Conservation (phyloP, 1,140 invertebrate genomes). For the Chymomyza costata region DNA sequence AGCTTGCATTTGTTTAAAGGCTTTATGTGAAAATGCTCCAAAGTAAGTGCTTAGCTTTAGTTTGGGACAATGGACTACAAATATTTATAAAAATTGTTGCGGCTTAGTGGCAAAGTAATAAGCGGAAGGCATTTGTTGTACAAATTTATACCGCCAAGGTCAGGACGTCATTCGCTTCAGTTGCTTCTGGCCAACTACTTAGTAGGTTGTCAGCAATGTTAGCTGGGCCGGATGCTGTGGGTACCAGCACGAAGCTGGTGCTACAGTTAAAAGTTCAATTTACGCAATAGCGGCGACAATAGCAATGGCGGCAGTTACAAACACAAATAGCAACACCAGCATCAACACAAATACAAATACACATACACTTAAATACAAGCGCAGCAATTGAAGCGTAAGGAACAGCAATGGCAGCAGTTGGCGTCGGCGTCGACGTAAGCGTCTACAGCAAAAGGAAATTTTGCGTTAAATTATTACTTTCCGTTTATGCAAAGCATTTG, state of each 20-base stretch:
- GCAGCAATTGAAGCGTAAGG: slow-evolving; percentile 61
- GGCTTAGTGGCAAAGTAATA: slow-evolving; percentile 58
- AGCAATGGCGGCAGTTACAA: slow-evolving; percentile 35
- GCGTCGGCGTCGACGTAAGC: slow-evolving; percentile 23
- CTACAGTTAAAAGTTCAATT: slow-evolving; percentile 73
- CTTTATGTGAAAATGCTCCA: too few relatives aligned
- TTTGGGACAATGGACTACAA: slow-evolving; percentile 36
- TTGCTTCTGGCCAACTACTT: slow-evolving; percentile 10
- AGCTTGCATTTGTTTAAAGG: too few relatives aligned
- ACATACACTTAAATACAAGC: slow-evolving; percentile 2
- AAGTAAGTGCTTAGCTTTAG: too few relatives aligned
- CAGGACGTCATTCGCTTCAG: slow-evolving; percentile 55
- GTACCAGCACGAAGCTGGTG: slow-evolving; percentile 64
- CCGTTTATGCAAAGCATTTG: slow-evolving; percentile 72
- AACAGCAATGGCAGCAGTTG: slow-evolving; percentile 45
- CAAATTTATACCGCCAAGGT: slow-evolving; percentile 68
- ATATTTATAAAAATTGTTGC: slow-evolving; percentile 33
- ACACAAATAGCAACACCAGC: slow-evolving; percentile 29
- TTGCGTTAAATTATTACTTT: slow-evolving; percentile 75
- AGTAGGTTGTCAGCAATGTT: slow-evolving; percentile 40
- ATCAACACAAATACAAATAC: slow-evolving; percentile 13
- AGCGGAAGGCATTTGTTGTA: slow-evolving; percentile 65
- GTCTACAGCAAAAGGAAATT: slow-evolving; percentile 67
- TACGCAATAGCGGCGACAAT: slow-evolving; percentile 50
- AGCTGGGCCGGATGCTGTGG: slow-evolving; percentile 65